These are phyloP conservation scores for Selene dorsalis DNA, from an alignment of 2,797 vertebrate species.

Conservation along the genomic window DNA sequence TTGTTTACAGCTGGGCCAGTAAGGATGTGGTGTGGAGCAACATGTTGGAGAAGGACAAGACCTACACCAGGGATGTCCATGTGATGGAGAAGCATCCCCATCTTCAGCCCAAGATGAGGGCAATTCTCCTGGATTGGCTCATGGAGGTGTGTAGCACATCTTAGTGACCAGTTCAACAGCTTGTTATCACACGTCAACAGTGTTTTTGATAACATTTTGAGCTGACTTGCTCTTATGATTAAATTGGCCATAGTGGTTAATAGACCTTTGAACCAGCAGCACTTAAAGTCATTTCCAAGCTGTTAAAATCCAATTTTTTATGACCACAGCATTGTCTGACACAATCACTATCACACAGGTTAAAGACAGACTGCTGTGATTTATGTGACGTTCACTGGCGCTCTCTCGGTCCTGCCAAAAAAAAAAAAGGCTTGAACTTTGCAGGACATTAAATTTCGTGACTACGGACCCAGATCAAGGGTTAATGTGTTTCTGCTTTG, in stretches of 20 bases:
- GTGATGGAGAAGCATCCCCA: conserved; percentile 93
- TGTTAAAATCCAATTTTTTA: too few species aligned
- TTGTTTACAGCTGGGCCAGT: conserved; percentile 91
- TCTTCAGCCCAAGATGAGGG: conserved; percentile 94
- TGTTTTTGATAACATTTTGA: background rate
- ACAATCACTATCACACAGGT: too few species aligned
- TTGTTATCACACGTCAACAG: background rate
- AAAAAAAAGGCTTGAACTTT: background rate
- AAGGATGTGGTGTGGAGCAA: conserved; percentile 95
- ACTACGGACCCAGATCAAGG: background rate
- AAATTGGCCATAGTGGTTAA: background rate
- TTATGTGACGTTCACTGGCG: too few species aligned
- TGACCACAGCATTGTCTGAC: too few species aligned
- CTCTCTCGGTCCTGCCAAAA: background rate
- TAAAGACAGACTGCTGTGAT: too few species aligned
- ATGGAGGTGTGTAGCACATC: conserved; percentile 90
- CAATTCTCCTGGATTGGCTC: conserved; percentile 96
- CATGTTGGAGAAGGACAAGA: conserved; percentile 92
- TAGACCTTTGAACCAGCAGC: too few species aligned
- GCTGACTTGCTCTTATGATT: background rate
- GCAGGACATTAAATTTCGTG: background rate
- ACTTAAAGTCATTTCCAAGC: too few species aligned
- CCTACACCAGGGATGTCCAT: conserved; percentile 86
- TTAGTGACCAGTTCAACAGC: background rate
- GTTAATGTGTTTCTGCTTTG: background rate